phyloP scores from a whole-genome alignment of 2,113 vertebrate genomes.

The Eudyptes chrysolophus region DNA sequence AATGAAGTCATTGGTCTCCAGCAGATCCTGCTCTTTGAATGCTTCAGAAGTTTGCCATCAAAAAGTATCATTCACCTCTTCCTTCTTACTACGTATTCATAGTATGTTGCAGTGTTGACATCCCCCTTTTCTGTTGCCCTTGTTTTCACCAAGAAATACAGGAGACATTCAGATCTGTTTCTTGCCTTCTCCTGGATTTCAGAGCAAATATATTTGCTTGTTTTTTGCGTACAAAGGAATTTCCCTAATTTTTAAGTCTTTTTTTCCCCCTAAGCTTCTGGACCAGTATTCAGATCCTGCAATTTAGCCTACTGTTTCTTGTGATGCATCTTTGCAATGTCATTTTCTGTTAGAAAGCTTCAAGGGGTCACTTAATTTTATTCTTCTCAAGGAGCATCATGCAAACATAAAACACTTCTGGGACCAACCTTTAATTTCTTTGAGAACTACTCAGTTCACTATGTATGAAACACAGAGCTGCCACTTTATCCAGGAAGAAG shows the following conservation, averaged over 20 bases:
- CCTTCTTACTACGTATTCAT: neutral
- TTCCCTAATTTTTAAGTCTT: rapidly evolving
- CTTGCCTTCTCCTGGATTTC: neutral
- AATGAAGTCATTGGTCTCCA: neutral
- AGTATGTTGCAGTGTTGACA: neutral
- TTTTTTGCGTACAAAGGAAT: neutral
- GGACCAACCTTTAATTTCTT: neutral
- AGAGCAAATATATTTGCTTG: neutral
- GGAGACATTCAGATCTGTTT: neutral
- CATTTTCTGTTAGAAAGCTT: neutral
- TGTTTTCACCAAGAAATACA: neutral
- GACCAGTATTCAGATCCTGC: neutral
- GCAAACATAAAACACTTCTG: neutral
- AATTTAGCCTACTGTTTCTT: neutral
- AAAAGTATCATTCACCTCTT: neutral
- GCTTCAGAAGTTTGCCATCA: neutral
- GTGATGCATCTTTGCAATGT: neutral
- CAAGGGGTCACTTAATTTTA: neutral
- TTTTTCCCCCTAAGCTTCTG: neutral
- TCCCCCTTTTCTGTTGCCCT: neutral
- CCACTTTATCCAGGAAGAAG: neutral
- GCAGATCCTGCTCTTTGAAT: neutral
- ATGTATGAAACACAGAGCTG: neutral
- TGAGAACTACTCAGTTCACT: neutral
- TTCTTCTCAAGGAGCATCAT: neutral